Base-by-base conservation (phyloP, 1,140 invertebrate genomes). In the Yoshiicerus persimilis region DNA sequence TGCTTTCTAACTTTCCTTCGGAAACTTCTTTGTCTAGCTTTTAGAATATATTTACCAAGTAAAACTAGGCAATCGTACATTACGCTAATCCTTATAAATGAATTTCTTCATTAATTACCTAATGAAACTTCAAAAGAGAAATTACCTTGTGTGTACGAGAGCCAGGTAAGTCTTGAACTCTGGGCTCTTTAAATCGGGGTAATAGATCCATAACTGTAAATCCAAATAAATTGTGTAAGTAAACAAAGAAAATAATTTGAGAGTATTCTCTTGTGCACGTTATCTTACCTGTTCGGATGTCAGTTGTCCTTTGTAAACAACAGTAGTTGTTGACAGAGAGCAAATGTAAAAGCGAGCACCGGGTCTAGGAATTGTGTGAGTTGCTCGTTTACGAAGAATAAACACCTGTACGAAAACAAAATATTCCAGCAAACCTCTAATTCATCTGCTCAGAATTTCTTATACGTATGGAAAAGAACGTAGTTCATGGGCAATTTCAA, bases 281-380 rank as follows among this genome's bases (percentile, higher is more conserved):
- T 1, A 41, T 97, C 98, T 99, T 91, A 99, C 92, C 93, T 99
- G 99, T 92, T 97, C 96, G 4, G 98, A 97, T 23, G 97, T 99
- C 88, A 99, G 95, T 92, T 99, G 96, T 70, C 99, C 99, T 94
- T 99, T 99, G 94, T 99, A 99, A 13, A 99, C 98, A 86, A 99
- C 93, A 8, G 96, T 98, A 87, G 95, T 95, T 75, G 96, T 93
- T 27, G 97, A 99, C 84, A 99, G 93, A 39, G 98, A 99, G 93
- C 98, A 99, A 91, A 99, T 97, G 93, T 99, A 99, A 93, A 98
- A 99, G 80, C 97, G 95, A 11, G 96, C 94, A 8, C 96, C 96
- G 8, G 96, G 96, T 91, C 95, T 94, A 20, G 96, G 95, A 91
- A 99, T 96, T 88, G 95, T 94, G 92, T 99, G 98, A 30, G 97